A percentile compares a stretch with the other conserved stretches of the same genome.
Conservation (phyloP, 2,113 vertebrate species). For the Eulacestoma nigropectus region DNA sequence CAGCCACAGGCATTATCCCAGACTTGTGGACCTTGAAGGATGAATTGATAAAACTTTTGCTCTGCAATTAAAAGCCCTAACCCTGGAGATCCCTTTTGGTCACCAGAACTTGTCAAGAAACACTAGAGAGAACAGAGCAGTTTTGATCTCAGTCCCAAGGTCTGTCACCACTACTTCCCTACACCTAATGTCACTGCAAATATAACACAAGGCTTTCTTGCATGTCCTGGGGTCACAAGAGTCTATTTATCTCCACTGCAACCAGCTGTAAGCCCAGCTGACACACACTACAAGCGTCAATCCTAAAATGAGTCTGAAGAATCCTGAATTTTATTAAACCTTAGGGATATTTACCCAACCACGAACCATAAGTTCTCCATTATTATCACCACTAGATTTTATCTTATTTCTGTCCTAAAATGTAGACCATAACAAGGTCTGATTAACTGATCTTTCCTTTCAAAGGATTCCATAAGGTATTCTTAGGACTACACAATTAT, state of each 20-base stretch:
- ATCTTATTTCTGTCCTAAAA: neutral
- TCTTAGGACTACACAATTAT: neutral
- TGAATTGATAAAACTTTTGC: neutral
- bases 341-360: neutral
- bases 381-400: neutral
- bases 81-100: neutral
- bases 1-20: neutral
- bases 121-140: neutral
- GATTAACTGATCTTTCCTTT: neutral
- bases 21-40: neutral
- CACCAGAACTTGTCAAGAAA: neutral
- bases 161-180: neutral
- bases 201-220: neutral
- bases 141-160: neutral
- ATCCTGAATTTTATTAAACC: neutral
- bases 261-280: neutral
- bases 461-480: neutral
- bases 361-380: neutral
- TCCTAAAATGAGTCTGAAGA: neutral
- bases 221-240: accelerated
- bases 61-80: neutral
- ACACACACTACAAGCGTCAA: neutral
- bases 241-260: neutral
- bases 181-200: neutral
- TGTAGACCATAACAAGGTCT: neutral